Percentiles rank a stretch among this genome's conserved stretches.
Evolutionary conservation across 2,797 vertebrate genomes (phyloP).

Genomic region (Liasis olivaceus): DNA sequence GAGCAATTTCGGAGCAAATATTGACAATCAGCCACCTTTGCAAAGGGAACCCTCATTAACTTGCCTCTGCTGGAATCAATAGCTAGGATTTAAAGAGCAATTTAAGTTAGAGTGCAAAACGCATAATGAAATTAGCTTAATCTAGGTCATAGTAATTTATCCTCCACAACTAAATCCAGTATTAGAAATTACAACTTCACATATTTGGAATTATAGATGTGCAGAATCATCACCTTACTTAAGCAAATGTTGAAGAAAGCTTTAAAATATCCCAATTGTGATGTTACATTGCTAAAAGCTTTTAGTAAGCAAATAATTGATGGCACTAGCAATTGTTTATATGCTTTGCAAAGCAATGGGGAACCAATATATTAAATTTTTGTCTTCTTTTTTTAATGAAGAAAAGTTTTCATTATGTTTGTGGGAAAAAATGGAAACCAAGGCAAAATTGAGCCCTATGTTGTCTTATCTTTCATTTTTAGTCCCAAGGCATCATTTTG

Average conservation of each 20-base stretch:
- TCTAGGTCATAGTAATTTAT: neutral
- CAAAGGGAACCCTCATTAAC: neutral
- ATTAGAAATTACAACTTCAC: neutral
- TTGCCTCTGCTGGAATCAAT: neutral
- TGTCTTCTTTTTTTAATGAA: neutral
- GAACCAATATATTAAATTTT: neutral
- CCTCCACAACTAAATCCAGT: neutral
- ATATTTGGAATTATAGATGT: neutral
- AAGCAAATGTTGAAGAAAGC: neutral
- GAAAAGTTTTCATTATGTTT: neutral
- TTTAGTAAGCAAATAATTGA: neutral
- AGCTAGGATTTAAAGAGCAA: neutral
- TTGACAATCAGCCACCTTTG: neutral
- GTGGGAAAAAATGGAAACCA: neutral
- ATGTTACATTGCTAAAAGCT: neutral
- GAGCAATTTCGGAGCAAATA: slow-evolving; percentile 6
- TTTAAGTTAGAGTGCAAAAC: neutral
- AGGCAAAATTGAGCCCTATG: neutral
- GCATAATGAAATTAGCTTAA: neutral
- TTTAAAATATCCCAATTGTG: neutral
- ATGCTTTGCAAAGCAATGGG: neutral
- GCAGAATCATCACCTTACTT: neutral
- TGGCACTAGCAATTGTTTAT: neutral
- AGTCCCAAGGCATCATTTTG: neutral
- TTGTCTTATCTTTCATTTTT: neutral